phyloP scores from a whole-genome alignment of 2,113 vertebrate species.

The Delphinapterus leucas region DNA sequence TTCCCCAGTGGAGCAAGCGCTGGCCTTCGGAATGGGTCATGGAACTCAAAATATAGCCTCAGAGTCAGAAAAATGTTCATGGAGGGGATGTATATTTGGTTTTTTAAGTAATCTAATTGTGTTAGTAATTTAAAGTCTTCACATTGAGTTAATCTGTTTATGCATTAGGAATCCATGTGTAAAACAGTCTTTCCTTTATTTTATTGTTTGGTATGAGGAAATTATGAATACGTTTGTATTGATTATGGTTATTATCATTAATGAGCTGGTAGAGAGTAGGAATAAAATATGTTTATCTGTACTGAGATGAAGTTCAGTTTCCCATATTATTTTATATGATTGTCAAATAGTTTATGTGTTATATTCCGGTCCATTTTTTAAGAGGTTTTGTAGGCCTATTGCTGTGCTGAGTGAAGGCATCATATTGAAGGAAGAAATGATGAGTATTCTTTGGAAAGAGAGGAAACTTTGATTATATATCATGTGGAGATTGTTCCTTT shows the following conservation, averaged over 20 bases:
- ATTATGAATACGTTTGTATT: constrained; percentile 20
- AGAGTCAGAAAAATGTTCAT: constrained; percentile 9
- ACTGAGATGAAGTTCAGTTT: neutral
- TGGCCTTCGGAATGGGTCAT: neutral
- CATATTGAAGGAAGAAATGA: neutral
- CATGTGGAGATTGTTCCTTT: constrained; percentile 30
- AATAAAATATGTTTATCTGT: neutral
- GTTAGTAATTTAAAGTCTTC: constrained; percentile 34
- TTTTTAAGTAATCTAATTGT: neutral
- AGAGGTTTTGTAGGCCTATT: neutral
- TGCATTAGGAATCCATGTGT: neutral
- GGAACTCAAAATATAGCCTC: neutral
- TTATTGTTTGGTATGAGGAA: constrained; percentile 10
- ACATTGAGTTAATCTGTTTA: neutral
- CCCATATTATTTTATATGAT: neutral
- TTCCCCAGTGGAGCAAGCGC: neutral
- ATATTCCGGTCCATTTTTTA: neutral
- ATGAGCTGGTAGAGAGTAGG: neutral
- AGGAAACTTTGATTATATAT: neutral
- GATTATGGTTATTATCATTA: neutral
- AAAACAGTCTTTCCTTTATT: neutral
- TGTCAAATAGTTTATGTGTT: neutral
- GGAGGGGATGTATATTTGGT: neutral
- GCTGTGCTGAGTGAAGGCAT: neutral
- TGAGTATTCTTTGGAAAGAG: neutral